Conservation (phyloP, 2,797 vertebrate species). For the Enteromius afrohamiltoni region DNA sequence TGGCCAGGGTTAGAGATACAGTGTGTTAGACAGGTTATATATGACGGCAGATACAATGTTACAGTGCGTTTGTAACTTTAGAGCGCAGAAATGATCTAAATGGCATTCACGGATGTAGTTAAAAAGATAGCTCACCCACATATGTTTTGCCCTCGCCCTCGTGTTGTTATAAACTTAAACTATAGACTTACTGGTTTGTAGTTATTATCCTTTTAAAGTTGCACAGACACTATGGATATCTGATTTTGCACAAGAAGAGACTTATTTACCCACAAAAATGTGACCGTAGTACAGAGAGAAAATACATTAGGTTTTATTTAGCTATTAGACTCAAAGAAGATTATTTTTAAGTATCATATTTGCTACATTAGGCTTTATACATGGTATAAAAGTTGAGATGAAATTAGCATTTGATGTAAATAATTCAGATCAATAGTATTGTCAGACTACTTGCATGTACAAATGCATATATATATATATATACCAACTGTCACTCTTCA, state of each 20-base stretch:
- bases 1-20: not conserved
- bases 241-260: not conserved
- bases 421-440: not conserved
- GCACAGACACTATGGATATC: not conserved
- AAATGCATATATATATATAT: not conserved
- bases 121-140: not conserved
- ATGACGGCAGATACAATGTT: not conserved
- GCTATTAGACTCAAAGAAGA: not conserved
- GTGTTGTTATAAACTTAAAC: not conserved
- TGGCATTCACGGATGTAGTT: not conserved
- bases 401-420: not conserved
- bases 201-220: not conserved
- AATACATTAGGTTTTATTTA: too few species aligned
- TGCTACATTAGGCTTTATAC: not conserved
- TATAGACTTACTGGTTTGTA: not conserved
- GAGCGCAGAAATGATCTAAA: not conserved
- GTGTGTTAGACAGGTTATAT: not conserved
- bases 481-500: not conserved
- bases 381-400: not conserved
- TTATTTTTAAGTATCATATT: not conserved
- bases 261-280: not conserved
- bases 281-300: not conserved
- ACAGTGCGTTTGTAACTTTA: not conserved
- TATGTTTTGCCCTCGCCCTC: not conserved
- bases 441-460: not conserved